A percentile compares a stretch with the other conserved stretches of the same genome.
Conservation (phyloP, 2,797 vertebrate species). For the Scarus forsteni region DNA sequence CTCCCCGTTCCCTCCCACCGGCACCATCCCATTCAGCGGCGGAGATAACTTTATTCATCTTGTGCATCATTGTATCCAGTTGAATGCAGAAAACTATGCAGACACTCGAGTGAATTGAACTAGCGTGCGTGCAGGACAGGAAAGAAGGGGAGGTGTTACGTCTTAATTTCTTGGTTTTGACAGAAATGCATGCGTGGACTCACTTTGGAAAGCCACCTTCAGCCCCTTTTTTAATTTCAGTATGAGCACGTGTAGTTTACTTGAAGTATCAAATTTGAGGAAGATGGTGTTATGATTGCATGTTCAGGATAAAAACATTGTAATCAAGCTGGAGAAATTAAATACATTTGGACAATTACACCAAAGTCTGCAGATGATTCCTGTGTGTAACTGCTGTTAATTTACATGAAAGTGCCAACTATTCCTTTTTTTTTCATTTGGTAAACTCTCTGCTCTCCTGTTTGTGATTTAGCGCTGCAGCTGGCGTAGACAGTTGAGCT, state of each 20-base stretch:
- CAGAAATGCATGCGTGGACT: conserved; percentile 53
- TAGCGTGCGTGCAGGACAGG: conserved; percentile 78
- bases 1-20: conserved; percentile 94
- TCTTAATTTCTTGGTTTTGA: conserved; percentile 91
- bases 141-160: conserved; percentile 82
- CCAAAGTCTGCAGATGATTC: conserved; percentile 38
- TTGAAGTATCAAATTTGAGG: conserved; percentile 40
- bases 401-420: conserved; percentile 55
- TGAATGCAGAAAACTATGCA: conserved; percentile 93
- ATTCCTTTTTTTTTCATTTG: conserved; percentile 22
- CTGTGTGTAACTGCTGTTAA: conserved; percentile 32
- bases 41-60: conserved; percentile 99
- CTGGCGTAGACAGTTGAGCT: conserved; percentile 83
- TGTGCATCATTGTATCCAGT: conserved; percentile 98
- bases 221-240: conserved; percentile 25
- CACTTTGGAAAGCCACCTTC: conserved; percentile 40
- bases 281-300: conserved; percentile 46
- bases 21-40: conserved; percentile 95
- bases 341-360: conserved; percentile 49
- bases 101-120: conserved; percentile 89
- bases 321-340: conserved; percentile 44
- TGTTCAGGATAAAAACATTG: conserved; percentile 46
- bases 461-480: conserved; percentile 74
- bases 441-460: conserved; percentile 56
- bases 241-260: conserved; percentile 27